Base-by-base conservation (phyloP, 23 tunicate genomes). In the Ciona savignyi region DNA sequence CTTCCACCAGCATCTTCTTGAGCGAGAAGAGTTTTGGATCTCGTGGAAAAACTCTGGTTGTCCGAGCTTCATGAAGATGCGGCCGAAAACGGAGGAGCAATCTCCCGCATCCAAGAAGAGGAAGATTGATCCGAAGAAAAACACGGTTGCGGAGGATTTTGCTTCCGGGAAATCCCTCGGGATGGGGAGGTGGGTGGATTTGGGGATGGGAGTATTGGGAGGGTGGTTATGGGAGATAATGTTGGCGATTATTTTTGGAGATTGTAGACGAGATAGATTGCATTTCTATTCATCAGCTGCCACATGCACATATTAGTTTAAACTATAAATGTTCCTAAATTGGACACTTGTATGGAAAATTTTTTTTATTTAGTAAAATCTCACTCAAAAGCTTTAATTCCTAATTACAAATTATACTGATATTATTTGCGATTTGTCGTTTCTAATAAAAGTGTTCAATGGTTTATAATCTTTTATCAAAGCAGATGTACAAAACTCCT, bases 31-130 rank as follows among this genome's bases (percentile, higher is more conserved):
- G 34, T 95, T 71, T 65, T 95, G 99, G 99, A 83, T 95, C 51
- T 31, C 70, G 6, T 95, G 99, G 99, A 95, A 95, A 62, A 95
- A 95, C 70, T 87, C 88, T 31, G 91, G 93, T 4, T 95, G 99
- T 51, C 87, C 93, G 1, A 79, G 81, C 67, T 95, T 95, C 71
- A 95, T 84, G 85, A 91, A 91, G 70, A 62, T 32, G 29, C 51
- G 77, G 33, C 21, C 51, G 30, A 78, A 87, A 71, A 74, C 77
- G 0, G 25, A 61, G 20, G 69, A 62, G 25, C 62, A 33, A 1
- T 26, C 49, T 27, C 77, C 75, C 1, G 70, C 49, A 27, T 30
- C 82, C 4, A 74, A 80, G 56, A 63, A 67, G 77, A 75, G 79
- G 62, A 88, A 95, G 65, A 42, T 42, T 42, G 56, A 42, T 42